Base-by-base conservation (phyloP, 2,113 vertebrate species). In the Cariama cristata region DNA sequence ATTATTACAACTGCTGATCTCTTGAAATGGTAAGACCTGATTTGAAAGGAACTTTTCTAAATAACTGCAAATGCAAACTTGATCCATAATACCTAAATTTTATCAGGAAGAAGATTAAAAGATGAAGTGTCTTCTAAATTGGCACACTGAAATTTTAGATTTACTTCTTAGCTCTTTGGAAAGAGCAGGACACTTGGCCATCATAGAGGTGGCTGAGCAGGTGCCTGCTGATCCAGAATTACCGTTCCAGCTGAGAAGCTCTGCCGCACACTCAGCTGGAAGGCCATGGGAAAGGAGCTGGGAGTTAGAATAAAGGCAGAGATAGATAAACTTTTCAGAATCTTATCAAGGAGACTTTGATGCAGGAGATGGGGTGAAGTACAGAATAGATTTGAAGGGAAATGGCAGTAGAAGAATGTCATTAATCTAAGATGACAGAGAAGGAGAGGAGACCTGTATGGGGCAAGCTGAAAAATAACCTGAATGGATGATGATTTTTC, bases 231-330 rank as follows among this genome's bases (percentile, higher is more conserved):
- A 6, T 50, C 50, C 64, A 17, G 16, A 67, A 14, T 33, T n/a
- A 9, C 77, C 12, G 19, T 35, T 92, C 67, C 67, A 86, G 67
- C 58, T 42, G 81, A 64, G 75, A 21, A 67, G 52, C 44, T 55
- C 4, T 71, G 68, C 55, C 0, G 1, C 0, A 0, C 45, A 2
- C 62, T 82, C 1, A 8, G 27, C 63, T 47, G 62, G 42, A 26
- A 50, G 24, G 56, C 15, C 30, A 2, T 7, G 22, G 6, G 63
- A 35, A 76, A 66, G 63, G 71, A 83, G 63, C 82, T 60, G 75
- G 71, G 66, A 62, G 35, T 7, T 55, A 52, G 45, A 69, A 45
- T 22, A 53, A 26, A 44, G 16, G 38, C 42, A 71, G 68, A 66
- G 47, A 21, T n/a, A 12, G 45, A 66, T 12, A 47, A 55, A 47